Base-by-base conservation (phyloP, 2,797 vertebrate species). In the Cuniculus paca region DNA sequence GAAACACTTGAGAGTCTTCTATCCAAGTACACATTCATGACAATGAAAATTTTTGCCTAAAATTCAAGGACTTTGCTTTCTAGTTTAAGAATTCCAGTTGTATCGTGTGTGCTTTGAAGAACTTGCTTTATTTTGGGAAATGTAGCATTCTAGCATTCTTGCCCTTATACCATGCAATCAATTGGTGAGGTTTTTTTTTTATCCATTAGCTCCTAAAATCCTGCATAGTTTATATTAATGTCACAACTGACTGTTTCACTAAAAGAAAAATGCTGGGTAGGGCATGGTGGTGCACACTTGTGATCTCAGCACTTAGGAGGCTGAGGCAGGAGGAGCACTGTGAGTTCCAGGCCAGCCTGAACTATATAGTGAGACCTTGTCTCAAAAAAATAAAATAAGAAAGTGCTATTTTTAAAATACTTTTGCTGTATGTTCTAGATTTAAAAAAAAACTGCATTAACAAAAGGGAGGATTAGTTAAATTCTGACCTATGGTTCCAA, bases 391-490 rank as follows among this genome's bases (percentile, higher is more conserved):
- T 39, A 34, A 79, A 89, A 78, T 1, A 63, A 88, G 45, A 22
- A 45, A 63, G 45, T 26, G 0, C 13, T n/a, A 2, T n/a, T 65
- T 87, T 82, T 63, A 31, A 48, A 88, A 34, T 65, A 10, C 0
- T 91, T 92, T 88, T 85, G n/a, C 54, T 78, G 10, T 45, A 42
- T 5, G 19, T 70, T 50, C 45, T 85, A 91, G 56, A 92, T 82
- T 48, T 56, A 56, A 36, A 24, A 39, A 82, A 54, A 54, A 54
- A 56, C 20, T 94, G 45, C 24, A 52, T 81, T 54, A 63, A 34
- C 56, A 24, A 56, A 95, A 82, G 24, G 34, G 16, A 58, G 14
- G 87, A 22, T 34, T 61, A 45, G 16, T 81, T 83, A 54, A 80
- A 79, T 83, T 95, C 39, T 94, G 54, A 72, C 22, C 58, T 60